Percentiles rank a stretch among this genome's conserved stretches.
phyloP scores from a whole-genome alignment of 2,888 invertebrate species.

The Sinodicranocentrus sp. region DNA sequence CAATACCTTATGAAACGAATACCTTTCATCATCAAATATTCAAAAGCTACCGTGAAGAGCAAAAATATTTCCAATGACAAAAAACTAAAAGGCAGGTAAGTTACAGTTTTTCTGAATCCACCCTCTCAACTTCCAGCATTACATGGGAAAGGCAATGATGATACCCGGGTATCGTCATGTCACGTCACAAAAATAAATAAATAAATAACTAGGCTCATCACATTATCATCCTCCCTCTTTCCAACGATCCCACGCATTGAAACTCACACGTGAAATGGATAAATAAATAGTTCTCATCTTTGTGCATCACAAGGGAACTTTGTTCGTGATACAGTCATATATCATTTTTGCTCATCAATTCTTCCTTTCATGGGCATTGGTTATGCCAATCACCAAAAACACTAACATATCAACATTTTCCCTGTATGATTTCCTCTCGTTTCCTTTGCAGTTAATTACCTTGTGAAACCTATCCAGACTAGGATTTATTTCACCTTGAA shows the following conservation, averaged over 20 bases:
- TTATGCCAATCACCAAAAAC: conserved; percentile 44
- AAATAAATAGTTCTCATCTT: conserved; percentile 33
- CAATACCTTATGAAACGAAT: conserved; percentile 38
- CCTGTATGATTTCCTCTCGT: not conserved
- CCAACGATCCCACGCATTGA: conserved; percentile 27
- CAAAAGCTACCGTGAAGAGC: conserved; percentile 34
- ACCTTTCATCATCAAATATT: conserved; percentile 64
- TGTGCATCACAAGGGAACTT: conserved; percentile 30
- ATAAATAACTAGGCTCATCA: conserved; percentile 55
- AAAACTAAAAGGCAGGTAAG: conserved; percentile 18
- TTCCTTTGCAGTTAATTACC: conserved; percentile 41
- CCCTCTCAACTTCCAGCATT: not conserved
- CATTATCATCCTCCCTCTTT: conserved; percentile 19
- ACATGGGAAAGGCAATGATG: conserved; percentile 50
- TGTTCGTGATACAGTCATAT: not conserved
- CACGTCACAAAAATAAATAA: conserved; percentile 49
- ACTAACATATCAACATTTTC: no score
- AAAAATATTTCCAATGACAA: conserved; percentile 6
- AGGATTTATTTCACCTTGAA: conserved; percentile 34
- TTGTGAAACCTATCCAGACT: not conserved
- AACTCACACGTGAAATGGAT: conserved; percentile 8
- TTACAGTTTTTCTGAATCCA: no score
- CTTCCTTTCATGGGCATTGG: conserved; percentile 23
- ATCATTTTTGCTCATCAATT: not conserved
- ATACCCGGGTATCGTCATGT: conserved; percentile 54